Evolutionary conservation across 2,888 invertebrate species (phyloP), one percentile per base, ranked within the genome.

Genomic region (Galeruca laticollis): DNA sequence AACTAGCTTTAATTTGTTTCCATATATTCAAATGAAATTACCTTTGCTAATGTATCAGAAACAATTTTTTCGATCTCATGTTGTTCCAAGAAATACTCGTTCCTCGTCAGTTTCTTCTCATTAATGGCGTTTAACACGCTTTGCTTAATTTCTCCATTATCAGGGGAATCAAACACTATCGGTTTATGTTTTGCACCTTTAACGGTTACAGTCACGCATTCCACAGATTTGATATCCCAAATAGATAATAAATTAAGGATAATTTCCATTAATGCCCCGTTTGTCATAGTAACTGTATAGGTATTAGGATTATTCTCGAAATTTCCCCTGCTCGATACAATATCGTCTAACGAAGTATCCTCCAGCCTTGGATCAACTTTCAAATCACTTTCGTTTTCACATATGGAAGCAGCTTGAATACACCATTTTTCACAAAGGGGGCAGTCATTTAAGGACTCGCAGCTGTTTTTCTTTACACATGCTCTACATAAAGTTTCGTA

Each of bases 201-300:
- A 18, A 72, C 73, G 60, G 68, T 71, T 37, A 78, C 66, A 11
- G 61, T 61, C 8, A 71, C 37, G 9, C 68, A 72, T 20, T 76
- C 73, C 37, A 78, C 71, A 43, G 77, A 74, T 15, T 59, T 61
- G 20, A 54, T 40, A 57, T 77, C 59, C 6, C 18, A 40, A 21
- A 78, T 65, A 8, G 76, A 76, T 11, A 77, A 47, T 37, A 77
- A 64, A 49, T 60, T 68, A 35, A 73, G 68, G 33, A 78, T 70
- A 13, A 74, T 63, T 1, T 77, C 73, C 56, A 75, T 75, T 1
- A 51, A 54, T 33, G 37, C 15, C 4, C 71, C 71, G 2, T 37
- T 43, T 13, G 51, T 54, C 15, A 67, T 35, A 2, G 59, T 62
- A 26, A 70, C 43, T 13, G 59, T 70, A 26, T 63, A 62, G 43